Conservation (phyloP, 2,113 vertebrate genomes). For the Cololabis saira region DNA sequence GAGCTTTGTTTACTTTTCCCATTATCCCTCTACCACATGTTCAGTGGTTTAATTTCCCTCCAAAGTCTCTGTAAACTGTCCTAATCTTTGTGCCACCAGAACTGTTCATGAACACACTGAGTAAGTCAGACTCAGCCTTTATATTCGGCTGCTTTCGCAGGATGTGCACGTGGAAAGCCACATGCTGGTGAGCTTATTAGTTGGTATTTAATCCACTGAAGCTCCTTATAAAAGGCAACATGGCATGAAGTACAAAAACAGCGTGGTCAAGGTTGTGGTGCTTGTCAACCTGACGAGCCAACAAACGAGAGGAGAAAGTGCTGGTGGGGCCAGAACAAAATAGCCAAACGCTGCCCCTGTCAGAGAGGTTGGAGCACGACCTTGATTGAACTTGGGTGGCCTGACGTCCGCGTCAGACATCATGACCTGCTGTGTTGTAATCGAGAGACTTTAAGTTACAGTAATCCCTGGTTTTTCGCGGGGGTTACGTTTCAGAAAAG, state of each 20-base stretch:
- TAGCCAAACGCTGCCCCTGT: slow-evolving; percentile 35
- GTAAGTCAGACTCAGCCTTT: neutral
- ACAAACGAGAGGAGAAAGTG: slow-evolving; percentile 22
- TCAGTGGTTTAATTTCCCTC: neutral
- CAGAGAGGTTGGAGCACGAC: slow-evolving; percentile 13
- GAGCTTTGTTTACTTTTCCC: neutral
- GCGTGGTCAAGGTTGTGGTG: slow-evolving; percentile 38
- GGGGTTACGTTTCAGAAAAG: no score
- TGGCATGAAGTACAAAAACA: slow-evolving; percentile 38
- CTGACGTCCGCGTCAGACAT: slow-evolving; percentile 24
- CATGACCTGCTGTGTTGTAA: no score
- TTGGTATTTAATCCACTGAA: slow-evolving; percentile 50
- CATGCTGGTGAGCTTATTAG: slow-evolving; percentile 40
- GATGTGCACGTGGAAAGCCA: no score
- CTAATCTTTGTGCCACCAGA: neutral
- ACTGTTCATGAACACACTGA: neutral
- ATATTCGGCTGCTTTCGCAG: slow-evolving; percentile 39
- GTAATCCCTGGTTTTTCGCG: no score
- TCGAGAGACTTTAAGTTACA: no score
- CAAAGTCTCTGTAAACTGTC: neutral
- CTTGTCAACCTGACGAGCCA: slow-evolving; percentile 37
- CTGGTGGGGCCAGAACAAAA: slow-evolving; percentile 44
- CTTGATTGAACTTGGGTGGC: slow-evolving; percentile 46
- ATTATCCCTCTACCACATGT: neutral
- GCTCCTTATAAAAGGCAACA: slow-evolving; percentile 66